Percentiles rank a stretch among this genome's conserved stretches.
phyloP scores from a whole-genome alignment of 37 sponge, comb jelly and placozoan genomes.

The Aplysina aerophoba region DNA sequence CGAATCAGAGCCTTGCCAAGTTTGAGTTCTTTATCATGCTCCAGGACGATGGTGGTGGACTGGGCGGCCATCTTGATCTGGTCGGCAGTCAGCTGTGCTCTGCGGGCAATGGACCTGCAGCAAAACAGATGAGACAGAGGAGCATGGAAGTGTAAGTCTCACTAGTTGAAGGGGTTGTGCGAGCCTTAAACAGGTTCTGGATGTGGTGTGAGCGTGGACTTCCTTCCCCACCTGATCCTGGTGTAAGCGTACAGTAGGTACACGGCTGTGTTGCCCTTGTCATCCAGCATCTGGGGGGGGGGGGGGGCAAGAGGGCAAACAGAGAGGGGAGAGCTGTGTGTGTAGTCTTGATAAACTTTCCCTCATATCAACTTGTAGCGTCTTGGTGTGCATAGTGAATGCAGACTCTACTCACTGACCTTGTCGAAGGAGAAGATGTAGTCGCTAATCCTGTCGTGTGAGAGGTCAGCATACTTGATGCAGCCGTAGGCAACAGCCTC shows the following conservation, averaged over 20 bases:
- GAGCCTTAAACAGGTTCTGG: no score
- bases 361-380: no score
- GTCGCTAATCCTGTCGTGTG: conserved; percentile 86
- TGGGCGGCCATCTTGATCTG: conserved; percentile 66
- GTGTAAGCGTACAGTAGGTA: conserved; percentile 96
- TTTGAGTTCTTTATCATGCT: conserved; percentile 87
- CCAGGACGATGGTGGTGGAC: conserved; percentile 58
- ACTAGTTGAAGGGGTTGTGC: no score
- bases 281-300: conserved; percentile 84
- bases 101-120: conserved; percentile 85
- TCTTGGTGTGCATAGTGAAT: no score
- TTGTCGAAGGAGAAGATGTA: conserved; percentile 99
- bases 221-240: conserved; percentile 60
- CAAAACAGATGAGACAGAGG: neutral
- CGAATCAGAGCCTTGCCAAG: conserved; percentile 88
- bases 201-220: conserved; percentile 31
- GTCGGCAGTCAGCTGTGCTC: conserved; percentile 69
- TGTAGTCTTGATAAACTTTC: no score
- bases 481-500: conserved; percentile 97
- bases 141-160: no score
- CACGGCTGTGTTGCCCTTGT: conserved; percentile 96
- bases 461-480: conserved; percentile 98
- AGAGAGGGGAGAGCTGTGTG: neutral
- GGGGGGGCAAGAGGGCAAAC: no score
- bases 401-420: conserved; percentile 69